A percentile compares a stretch with the other conserved stretches of the same genome.
phyloP scores from a whole-genome alignment of 1,140 invertebrate species.

The Asbolus verrucosus region DNA sequence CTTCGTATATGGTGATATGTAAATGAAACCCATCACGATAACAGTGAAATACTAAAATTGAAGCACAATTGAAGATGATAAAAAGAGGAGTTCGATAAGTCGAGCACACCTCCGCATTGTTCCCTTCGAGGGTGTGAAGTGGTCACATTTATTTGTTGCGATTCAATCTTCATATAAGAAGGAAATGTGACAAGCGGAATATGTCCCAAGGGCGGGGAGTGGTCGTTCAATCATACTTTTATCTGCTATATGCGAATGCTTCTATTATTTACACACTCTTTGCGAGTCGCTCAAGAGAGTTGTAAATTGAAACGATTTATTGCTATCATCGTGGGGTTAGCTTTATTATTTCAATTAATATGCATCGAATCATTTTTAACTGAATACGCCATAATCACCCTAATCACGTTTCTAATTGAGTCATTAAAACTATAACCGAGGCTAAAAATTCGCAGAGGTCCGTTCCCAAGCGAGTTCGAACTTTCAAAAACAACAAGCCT shows the following conservation, averaged over 20 bases:
- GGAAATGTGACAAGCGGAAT: constrained; percentile 61
- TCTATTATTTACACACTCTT: constrained; percentile 47
- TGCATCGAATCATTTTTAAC: constrained; percentile 44
- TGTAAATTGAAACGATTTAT: constrained; percentile 48
- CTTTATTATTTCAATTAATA: constrained; percentile 47
- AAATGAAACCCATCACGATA: constrained; percentile 21
- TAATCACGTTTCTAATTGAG: constrained; percentile 40
- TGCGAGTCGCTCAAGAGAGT: constrained; percentile 45
- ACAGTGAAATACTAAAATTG: constrained; percentile 30
- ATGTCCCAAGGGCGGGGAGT: constrained; percentile 60
- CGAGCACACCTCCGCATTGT: constrained; percentile 50
- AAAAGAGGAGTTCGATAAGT: constrained; percentile 41
- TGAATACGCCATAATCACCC: constrained; percentile 34
- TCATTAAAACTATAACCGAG: constrained; percentile 42
- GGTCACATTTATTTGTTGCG: constrained; percentile 63
- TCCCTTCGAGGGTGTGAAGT: constrained; percentile 57
- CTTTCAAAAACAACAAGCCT: constrained; percentile 23
- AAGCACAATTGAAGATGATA: constrained; percentile 43
- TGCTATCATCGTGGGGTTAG: constrained; percentile 33
- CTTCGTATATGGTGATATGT: constrained; percentile 44
- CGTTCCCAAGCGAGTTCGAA: constrained; percentile 28
- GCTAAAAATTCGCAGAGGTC: constrained; percentile 23
- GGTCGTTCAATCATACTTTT: constrained; percentile 62
- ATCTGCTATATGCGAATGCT: constrained; percentile 53
- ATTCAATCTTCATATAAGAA: constrained; percentile 60